Evolutionary conservation across 2,888 invertebrate species (phyloP).

Genomic region (Drosophila heteroneura): DNA sequence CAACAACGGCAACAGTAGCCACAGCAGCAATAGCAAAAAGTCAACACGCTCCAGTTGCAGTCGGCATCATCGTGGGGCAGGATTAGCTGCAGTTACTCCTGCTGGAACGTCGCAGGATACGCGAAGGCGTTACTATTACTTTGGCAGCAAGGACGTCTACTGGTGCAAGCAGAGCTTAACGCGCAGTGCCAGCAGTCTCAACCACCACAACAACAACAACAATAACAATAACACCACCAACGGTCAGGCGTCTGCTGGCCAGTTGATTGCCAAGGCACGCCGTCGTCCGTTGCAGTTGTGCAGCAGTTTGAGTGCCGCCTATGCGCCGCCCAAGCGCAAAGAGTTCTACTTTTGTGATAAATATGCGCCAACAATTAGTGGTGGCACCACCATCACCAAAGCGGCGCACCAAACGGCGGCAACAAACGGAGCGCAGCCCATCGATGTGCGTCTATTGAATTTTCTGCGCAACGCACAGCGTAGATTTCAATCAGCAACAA

Average conservation of each 20-base stretch:
- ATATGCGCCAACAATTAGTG: slow-evolving; percentile 49
- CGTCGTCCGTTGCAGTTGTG: slow-evolving; percentile 68
- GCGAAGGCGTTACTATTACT: slow-evolving; percentile 79
- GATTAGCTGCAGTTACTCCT: neutral
- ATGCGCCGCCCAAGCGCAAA: slow-evolving; percentile 60
- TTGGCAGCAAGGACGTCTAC: slow-evolving; percentile 80
- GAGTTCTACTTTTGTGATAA: slow-evolving; percentile 76
- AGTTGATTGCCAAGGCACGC: slow-evolving; percentile 62
- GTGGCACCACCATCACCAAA: slow-evolving; percentile 4
- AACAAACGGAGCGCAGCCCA: slow-evolving; percentile 38
- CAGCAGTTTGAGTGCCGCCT: slow-evolving; percentile 73
- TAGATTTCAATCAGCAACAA: slow-evolving; percentile 65
- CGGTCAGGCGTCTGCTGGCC: slow-evolving; percentile 33
- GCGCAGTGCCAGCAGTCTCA: slow-evolving; percentile 76
- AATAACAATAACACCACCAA: slow-evolving; percentile 15
- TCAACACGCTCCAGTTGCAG: slow-evolving; percentile 34
- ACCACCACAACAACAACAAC: slow-evolving; percentile 41
- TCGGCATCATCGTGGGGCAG: slow-evolving; percentile 34
- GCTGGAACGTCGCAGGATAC: slow-evolving; percentile 41
- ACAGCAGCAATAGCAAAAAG: slow-evolving; percentile 28
- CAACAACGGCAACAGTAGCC: slow-evolving; percentile 14
- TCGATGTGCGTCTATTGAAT: slow-evolving; percentile 74
- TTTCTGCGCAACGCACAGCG: slow-evolving; percentile 79
- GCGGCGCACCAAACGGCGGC: neutral
- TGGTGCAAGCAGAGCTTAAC: slow-evolving; percentile 80